These are phyloP conservation scores for Caenorhabditis brenneri DNA, from an alignment of 1,140 invertebrate species.

Conservation along the genomic window DNA sequence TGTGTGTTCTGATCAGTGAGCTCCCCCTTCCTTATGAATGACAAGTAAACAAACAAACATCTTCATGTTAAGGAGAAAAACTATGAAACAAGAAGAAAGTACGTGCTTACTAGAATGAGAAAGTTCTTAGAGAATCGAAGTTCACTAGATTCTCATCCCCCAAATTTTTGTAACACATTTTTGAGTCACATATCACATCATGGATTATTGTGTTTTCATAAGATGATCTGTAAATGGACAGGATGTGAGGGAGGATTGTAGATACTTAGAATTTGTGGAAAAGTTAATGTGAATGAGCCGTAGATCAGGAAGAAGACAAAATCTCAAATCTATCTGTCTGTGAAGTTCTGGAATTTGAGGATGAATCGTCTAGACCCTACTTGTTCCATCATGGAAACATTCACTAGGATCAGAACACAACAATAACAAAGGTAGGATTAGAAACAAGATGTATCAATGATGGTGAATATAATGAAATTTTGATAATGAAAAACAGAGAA, in stretches of 20 bases:
- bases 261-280: background rate
- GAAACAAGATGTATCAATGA: background rate
- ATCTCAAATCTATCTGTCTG: too few relatives aligned
- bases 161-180: too few relatives aligned
- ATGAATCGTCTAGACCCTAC: background rate
- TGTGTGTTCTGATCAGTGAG: background rate
- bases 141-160: too few relatives aligned
- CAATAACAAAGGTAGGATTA: background rate
- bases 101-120: background rate
- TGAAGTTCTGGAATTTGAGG: background rate
- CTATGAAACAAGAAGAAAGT: background rate
- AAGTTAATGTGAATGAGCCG: background rate
- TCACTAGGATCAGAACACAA: background rate
- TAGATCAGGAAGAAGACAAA: conserved; percentile 3
- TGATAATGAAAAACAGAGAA: too few relatives aligned
- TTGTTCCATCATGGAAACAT: background rate
- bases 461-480: too few relatives aligned
- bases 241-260: conserved; percentile 8
- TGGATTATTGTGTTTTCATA: background rate
- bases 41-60: background rate
- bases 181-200: background rate
- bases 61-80: background rate
- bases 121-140: too few relatives aligned
- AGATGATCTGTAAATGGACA: background rate
- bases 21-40: background rate